Base-by-base conservation (phyloP, 2,888 invertebrate genomes). In the Pristionchus arcanus region DNA sequence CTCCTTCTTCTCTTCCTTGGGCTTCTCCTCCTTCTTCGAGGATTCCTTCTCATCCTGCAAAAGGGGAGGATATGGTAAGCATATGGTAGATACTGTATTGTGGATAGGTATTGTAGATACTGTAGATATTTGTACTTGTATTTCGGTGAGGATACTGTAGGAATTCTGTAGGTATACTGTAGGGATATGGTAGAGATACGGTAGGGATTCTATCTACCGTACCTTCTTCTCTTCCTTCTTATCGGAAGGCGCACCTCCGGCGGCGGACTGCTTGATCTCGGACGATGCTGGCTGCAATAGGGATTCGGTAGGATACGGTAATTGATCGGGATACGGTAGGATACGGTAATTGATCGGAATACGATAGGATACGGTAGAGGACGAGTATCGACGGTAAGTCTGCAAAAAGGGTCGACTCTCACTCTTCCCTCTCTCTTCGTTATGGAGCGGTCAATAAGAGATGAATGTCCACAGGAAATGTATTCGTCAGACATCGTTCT, bases 1-100 rank as follows among this genome's bases (percentile, higher is more conserved):
- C 74, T 77, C 37, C 74, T 77, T 77, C 42, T 77, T 42, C 13
- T 28, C 74, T 77, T 77, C 74, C 42, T 77, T 42, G 11, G 37
- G 37, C 74, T 77, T 77, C 19, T 77, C 74, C 42, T 77, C 74
- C 37, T 77, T 42, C 74, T 77, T 77, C 13, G 31, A 15, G 15
- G 25, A 25, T 42, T 77, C 74, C 68, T 68, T 19, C 68, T 31
- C n/a, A 21, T 63, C 63, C 63, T 63, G 63, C 5, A n/a, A 63
- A 2, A 42, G 11, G 11, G 42, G 42, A n/a, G 42, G 42, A 25
- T 63, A 63, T n/a, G n/a, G 63, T 63, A n/a, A n/a, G n/a, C n/a
- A n/a, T n/a, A n/a, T n/a, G n/a, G n/a, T n/a, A n/a, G n/a, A n/a
- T n/a, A n/a, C n/a, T n/a, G n/a, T n/a, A n/a, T n/a, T n/a, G n/a